phyloP scores from a whole-genome alignment of 2,888 invertebrate species.

The Toxonevra muliebris region DNA sequence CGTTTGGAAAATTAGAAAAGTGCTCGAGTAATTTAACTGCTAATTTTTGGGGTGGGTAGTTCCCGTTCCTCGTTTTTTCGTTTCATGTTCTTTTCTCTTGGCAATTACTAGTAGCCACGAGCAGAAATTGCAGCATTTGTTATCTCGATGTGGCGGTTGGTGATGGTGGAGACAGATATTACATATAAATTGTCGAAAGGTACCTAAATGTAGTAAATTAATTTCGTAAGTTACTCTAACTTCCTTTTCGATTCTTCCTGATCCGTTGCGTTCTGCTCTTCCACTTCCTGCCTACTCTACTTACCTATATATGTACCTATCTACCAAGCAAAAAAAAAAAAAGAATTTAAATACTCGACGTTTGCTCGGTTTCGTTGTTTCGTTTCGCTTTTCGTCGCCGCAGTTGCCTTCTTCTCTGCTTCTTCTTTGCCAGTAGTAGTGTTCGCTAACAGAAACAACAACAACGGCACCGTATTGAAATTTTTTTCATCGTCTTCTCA shows the following conservation, averaged over 20 bases:
- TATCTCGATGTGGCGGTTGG: too few relatives aligned
- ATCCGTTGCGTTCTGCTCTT: too few relatives aligned
- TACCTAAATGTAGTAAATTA: too few relatives aligned
- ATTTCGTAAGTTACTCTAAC: too few relatives aligned
- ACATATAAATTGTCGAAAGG: too few relatives aligned
- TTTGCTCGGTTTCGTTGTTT: constrained; percentile 4
- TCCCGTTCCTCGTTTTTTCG: neutral
- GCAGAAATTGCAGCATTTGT: too few relatives aligned
- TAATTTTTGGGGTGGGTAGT: neutral
- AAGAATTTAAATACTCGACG: neutral
- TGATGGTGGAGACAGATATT: too few relatives aligned
- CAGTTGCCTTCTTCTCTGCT: constrained; percentile 16
- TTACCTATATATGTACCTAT: too few relatives aligned
- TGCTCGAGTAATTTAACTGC: too few relatives aligned
- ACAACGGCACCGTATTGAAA: constrained; percentile 13
- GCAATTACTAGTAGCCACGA: neutral
- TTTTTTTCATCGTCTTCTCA: neutral
- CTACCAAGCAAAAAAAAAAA: too few relatives aligned
- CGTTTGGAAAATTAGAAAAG: neutral
- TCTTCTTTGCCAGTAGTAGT: constrained; percentile 15
- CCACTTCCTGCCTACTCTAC: too few relatives aligned
- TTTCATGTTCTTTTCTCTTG: neutral
- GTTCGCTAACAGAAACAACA: constrained; percentile 3
- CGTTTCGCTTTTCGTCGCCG: constrained; percentile 12
- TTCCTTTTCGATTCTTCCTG: too few relatives aligned